These are phyloP conservation scores for Epinephelus cyanopodus DNA, from an alignment of 2,113 vertebrate species.

Conservation along the genomic window DNA sequence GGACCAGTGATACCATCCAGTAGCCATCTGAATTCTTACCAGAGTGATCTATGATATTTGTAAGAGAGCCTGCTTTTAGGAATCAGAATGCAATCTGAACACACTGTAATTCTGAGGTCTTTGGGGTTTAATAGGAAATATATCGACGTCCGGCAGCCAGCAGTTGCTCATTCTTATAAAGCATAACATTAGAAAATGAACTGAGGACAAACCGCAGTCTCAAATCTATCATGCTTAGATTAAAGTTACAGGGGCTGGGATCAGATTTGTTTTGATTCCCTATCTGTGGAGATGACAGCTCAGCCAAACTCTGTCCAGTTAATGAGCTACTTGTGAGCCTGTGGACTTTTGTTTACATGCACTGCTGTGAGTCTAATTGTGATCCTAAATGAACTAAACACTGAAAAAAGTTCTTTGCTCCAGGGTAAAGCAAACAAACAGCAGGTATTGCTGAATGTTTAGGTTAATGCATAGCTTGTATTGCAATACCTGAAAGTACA, in stretches of 20 bases:
- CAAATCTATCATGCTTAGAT: slow-evolving; percentile 39
- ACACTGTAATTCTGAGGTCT: background rate
- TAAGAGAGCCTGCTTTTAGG: background rate
- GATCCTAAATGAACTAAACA: slow-evolving; percentile 47
- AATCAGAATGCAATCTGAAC: background rate
- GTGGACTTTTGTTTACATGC: slow-evolving; percentile 38
- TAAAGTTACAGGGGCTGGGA: slow-evolving; percentile 42
- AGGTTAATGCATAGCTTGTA: slow-evolving; percentile 3
- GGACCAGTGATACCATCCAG: background rate
- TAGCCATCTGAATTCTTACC: background rate
- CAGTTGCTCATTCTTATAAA: background rate
- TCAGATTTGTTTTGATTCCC: slow-evolving; percentile 45
- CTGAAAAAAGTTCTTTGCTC: background rate
- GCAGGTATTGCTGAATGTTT: background rate
- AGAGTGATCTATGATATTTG: background rate
- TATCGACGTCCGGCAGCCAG: slow-evolving; percentile 15
- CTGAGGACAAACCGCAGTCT: background rate
- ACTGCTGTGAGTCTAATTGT: slow-evolving; percentile 33
- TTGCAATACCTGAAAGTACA: background rate
- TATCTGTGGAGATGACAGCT: slow-evolving; percentile 42
- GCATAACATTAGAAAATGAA: slow-evolving; percentile 10
- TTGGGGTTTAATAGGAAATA: slow-evolving; percentile 11
- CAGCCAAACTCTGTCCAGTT: slow-evolving; percentile 43
- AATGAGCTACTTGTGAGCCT: slow-evolving; percentile 54
- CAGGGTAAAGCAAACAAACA: slow-evolving; percentile 31